Evolutionary conservation across 2,888 invertebrate species (phyloP).

Genomic region (Phyto melanocephala): DNA sequence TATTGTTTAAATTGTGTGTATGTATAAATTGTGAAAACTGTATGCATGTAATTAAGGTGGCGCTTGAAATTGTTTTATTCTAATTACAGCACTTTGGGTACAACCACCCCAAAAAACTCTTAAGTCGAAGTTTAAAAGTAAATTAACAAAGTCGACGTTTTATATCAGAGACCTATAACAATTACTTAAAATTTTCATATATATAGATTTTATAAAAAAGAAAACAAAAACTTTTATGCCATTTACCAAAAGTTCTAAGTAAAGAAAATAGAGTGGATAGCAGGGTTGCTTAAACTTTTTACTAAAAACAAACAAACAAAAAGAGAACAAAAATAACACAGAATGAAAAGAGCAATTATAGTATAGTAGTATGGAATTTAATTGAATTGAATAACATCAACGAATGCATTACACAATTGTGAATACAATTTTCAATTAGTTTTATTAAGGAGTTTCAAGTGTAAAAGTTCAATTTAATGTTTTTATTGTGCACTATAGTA

Average conservation of each 20-base stretch:
- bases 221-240: constrained; percentile 1
- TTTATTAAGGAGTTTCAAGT: constrained; percentile 63
- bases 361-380: too few species aligned
- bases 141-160: too few species aligned
- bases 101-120: too few species aligned
- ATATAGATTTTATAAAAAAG: constrained; percentile 1
- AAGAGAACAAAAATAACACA: not conserved
- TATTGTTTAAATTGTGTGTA: too few species aligned
- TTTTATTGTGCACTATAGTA: constrained; percentile 18
- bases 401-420: constrained; percentile 57
- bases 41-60: too few species aligned
- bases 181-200: too few species aligned
- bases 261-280: not conserved
- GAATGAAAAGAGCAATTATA: too few species aligned
- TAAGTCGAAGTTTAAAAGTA: too few species aligned
- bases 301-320: not conserved
- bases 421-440: constrained; percentile 62
- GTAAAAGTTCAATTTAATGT: constrained; percentile 62
- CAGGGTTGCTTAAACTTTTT: not conserved
- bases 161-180: too few species aligned
- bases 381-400: constrained; percentile 30
- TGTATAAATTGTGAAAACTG: too few species aligned
- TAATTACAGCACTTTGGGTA: too few species aligned
- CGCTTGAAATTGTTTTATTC: too few species aligned
- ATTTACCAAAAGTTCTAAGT: constrained; percentile 36